phyloP scores from a whole-genome alignment of 2,797 vertebrate genomes.

The Benthosema pterotum region DNA sequence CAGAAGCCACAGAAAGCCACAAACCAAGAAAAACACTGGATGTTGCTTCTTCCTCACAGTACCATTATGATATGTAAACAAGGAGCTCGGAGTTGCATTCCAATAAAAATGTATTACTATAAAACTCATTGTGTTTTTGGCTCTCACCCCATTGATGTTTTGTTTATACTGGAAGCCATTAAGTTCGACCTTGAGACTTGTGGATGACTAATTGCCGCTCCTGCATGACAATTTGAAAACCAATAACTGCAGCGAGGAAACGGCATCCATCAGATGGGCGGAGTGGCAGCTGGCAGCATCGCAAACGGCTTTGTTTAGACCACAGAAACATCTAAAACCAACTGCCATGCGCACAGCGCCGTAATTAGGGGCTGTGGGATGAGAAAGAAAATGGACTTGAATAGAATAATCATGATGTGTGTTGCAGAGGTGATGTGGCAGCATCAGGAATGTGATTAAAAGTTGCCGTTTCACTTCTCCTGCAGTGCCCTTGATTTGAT shows the following conservation, averaged over 20 bases:
- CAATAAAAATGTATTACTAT: slow-evolving; percentile 33
- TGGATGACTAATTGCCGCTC: slow-evolving; percentile 51
- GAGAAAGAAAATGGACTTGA: neutral
- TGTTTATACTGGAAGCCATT: slow-evolving; percentile 56
- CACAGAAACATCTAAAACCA: slow-evolving; percentile 19
- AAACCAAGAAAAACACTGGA: slow-evolving; percentile 22
- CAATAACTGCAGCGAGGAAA: slow-evolving; percentile 43
- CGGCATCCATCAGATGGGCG: slow-evolving; percentile 27
- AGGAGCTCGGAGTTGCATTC: slow-evolving; percentile 8
- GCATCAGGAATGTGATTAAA: too few relatives aligned
- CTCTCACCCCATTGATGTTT: slow-evolving; percentile 48
- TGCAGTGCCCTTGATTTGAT: too few relatives aligned
- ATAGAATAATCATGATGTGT: neutral
- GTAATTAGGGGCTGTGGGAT: slow-evolving; percentile 8
- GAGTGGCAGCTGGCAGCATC: slow-evolving; percentile 25
- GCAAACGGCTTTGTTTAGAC: slow-evolving; percentile 26
- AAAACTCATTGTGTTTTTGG: slow-evolving; percentile 46
- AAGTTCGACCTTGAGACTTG: slow-evolving; percentile 60
- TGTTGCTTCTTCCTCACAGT: neutral
- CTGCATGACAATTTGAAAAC: slow-evolving; percentile 47
- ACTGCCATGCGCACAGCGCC: slow-evolving; percentile 17
- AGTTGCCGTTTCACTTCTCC: too few relatives aligned
- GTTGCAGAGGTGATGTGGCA: neutral
- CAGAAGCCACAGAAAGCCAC: slow-evolving; percentile 22
- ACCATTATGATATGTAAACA: too few relatives aligned